A percentile compares a stretch with the other conserved stretches of the same genome.
These are phyloP conservation scores for Clarias fuscus DNA, from an alignment of 2,797 vertebrate genomes.

Conservation along the genomic window DNA sequence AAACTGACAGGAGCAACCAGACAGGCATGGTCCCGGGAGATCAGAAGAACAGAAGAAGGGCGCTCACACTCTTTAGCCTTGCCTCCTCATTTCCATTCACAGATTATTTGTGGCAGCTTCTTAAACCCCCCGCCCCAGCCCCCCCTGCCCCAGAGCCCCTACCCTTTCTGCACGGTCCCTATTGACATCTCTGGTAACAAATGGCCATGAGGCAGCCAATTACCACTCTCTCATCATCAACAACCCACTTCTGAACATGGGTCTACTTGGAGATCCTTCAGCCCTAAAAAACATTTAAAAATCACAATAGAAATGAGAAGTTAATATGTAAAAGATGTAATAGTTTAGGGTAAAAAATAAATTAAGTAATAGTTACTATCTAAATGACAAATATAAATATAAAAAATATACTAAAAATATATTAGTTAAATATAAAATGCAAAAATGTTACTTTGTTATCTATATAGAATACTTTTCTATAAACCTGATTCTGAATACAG, in stretches of 20 bases:
- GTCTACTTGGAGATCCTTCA: neutral
- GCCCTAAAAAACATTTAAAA: neutral
- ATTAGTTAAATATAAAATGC: neutral
- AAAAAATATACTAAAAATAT: neutral
- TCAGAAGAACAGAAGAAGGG: conserved; percentile 37
- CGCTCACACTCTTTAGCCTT: conserved; percentile 9
- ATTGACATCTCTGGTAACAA: conserved; percentile 56
- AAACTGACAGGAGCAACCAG: conserved; percentile 54
- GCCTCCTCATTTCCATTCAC: conserved; percentile 20
- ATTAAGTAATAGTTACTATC: neutral
- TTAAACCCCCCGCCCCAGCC: neutral
- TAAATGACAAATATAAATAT: neutral
- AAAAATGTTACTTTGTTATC: no score
- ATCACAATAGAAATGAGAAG: neutral
- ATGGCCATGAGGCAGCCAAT: conserved; percentile 58
- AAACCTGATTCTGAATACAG: no score
- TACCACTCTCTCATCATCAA: conserved; percentile 50
- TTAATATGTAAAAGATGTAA: neutral
- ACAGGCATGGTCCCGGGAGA: conserved; percentile 55
- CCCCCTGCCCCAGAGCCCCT: neutral
- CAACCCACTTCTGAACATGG: neutral
- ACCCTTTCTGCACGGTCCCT: conserved; percentile 17
- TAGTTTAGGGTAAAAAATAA: neutral
- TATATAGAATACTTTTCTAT: no score
- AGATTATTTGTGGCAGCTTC: conserved; percentile 46